These are phyloP conservation scores for Synanthedon formicaeformis DNA, from an alignment of 2,888 invertebrate species.

Conservation along the genomic window DNA sequence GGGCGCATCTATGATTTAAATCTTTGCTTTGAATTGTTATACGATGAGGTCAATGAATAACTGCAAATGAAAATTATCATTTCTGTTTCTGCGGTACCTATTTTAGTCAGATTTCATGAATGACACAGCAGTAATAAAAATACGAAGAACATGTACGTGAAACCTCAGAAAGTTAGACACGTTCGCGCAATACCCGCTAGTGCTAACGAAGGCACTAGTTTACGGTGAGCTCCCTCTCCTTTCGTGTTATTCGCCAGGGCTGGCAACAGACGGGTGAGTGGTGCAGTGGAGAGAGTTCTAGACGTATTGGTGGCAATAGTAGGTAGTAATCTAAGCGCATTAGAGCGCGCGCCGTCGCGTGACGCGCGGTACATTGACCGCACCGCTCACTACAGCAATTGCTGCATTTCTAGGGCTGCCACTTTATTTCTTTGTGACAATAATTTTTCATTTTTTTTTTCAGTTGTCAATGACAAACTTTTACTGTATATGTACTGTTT, in stretches of 20 bases:
- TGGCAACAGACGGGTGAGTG: conserved; percentile 7
- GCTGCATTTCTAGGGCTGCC: conserved; percentile 53
- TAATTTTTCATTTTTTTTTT: too few species aligned
- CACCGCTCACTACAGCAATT: conserved; percentile 48
- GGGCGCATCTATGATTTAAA: too few species aligned
- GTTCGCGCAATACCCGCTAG: conserved; percentile 46
- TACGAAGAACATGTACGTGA: conserved; percentile 13
- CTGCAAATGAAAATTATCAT: too few species aligned
- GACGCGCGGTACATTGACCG: conserved; percentile 63
- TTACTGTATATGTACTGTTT: too few species aligned
- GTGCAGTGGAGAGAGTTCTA: conserved; percentile 18
- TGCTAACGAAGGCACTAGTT: conserved; percentile 21
- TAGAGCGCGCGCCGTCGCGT: conserved; percentile 59
- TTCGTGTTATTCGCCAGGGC: conserved; percentile 1
- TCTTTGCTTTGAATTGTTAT: too few species aligned
- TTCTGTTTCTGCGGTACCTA: too few species aligned
- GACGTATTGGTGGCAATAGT: conserved; percentile 29
- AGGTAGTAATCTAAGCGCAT: conserved; percentile 65
- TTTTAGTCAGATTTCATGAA: too few species aligned
- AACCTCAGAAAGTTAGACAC: conserved; percentile 48
- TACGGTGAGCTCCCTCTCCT: conserved; percentile 17
- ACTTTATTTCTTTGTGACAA: conserved; percentile 8
- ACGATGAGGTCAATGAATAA: too few species aligned
- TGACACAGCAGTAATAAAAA: background rate
- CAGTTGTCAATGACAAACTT: too few species aligned